Conservation (phyloP, 2,113 vertebrate genomes). For the Myiozetetes cayanensis region DNA sequence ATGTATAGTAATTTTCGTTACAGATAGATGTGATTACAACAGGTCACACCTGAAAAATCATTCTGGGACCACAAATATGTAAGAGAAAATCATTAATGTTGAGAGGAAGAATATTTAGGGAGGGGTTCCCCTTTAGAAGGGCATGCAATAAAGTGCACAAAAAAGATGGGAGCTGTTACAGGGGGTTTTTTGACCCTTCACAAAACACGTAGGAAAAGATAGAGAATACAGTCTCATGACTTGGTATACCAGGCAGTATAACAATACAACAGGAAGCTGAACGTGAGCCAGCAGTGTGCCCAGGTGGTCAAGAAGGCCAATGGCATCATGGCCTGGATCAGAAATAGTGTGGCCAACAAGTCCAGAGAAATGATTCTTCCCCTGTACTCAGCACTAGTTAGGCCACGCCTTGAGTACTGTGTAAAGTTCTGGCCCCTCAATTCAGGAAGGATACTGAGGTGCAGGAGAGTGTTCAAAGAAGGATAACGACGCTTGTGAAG, state of each 20-base stretch:
- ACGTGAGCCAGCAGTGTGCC: too few species aligned
- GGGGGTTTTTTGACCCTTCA: not conserved
- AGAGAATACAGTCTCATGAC: not conserved
- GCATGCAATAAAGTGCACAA: not conserved
- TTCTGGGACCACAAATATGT: not conserved
- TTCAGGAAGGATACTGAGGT: too few species aligned
- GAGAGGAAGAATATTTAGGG: not conserved
- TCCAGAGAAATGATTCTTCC: too few species aligned
- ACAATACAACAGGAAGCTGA: not conserved
- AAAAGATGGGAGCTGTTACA: not conserved
- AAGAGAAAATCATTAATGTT: not conserved
- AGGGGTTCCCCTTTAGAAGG: not conserved
- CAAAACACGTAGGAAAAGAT: not conserved
- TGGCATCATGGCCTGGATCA: too few species aligned
- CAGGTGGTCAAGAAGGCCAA: too few species aligned
- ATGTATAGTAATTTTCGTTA: not conserved
- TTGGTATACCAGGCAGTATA: not conserved
- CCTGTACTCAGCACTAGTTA: too few species aligned
- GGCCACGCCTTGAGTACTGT: too few species aligned
- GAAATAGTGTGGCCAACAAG: too few species aligned
- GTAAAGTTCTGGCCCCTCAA: too few species aligned
- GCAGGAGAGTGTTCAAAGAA: too few species aligned
- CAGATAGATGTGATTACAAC: not conserved
- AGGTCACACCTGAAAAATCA: not conserved
- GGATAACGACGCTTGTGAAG: too few species aligned